A percentile compares a stretch with the other conserved stretches of the same genome.
These are phyloP conservation scores for Oithona nana DNA, from an alignment of 2,888 invertebrate species.

Conservation along the genomic window DNA sequence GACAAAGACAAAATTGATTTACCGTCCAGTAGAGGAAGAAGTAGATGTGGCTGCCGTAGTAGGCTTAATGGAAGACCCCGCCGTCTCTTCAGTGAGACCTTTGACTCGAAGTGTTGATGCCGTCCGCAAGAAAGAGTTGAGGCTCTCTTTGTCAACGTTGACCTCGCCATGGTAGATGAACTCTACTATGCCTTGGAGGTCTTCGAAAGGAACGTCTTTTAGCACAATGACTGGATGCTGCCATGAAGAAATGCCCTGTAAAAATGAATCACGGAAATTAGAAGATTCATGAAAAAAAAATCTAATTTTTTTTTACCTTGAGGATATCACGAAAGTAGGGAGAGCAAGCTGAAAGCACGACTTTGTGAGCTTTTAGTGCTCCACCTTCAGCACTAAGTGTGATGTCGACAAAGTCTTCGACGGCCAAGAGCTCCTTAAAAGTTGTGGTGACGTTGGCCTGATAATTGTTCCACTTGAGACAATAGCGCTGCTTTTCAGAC, in stretches of 20 bases:
- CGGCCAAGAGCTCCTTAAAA: constrained; percentile 14
- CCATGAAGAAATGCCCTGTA: constrained; percentile 6
- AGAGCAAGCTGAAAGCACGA: constrained; percentile 14
- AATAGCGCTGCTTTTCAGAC: neutral
- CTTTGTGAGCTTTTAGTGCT: constrained; percentile 16
- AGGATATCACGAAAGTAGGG: constrained; percentile 6
- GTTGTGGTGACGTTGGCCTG: constrained; percentile 10
- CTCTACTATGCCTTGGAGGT: constrained; percentile 14
- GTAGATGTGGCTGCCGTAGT: neutral
- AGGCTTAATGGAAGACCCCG: no score
- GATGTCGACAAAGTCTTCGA: constrained; percentile 18
- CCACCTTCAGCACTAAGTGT: constrained; percentile 14
- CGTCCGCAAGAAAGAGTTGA: constrained; percentile 6
- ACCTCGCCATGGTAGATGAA: constrained; percentile 17
- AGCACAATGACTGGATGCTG: constrained; percentile 16
- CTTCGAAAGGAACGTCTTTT: constrained; percentile 13
- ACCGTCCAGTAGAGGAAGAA: neutral
- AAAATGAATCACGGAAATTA: neutral
- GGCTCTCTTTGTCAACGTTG: neutral
- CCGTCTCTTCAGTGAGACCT: constrained; percentile 3
- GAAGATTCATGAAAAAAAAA: neutral
- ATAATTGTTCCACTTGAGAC: constrained; percentile 18
- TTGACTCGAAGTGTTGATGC: constrained; percentile 12
- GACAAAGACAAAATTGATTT: no score
- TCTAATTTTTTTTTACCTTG: neutral